Evolutionary conservation across 92 coral and sea anemone species (phyloP), one percentile per base, ranked within the genome.

Genomic region (Epizoanthus stellaris): DNA sequence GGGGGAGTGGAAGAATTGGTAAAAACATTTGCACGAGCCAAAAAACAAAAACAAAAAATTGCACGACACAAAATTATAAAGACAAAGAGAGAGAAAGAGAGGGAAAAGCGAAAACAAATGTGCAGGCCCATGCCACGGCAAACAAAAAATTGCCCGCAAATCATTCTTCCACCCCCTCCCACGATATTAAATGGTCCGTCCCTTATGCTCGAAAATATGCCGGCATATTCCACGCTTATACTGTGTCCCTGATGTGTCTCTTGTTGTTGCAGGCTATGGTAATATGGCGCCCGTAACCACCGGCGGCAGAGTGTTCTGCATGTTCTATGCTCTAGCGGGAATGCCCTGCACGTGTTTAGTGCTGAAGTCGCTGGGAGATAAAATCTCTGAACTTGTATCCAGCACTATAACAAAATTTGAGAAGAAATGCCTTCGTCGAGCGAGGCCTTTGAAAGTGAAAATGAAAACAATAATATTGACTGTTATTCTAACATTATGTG

Each of bases 311-410:
- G 61, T 92, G 58, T 94, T 94, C 84, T 92, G 95, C 59, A 82
- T 94, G 36, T 6, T 88, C 3, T 94, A 92, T 71, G 93, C 98
- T 3, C 68, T 94, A 6, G 20, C 89, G 4, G 98, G 98, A 40
- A 94, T 94, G 17, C 98, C 98, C 7, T 81, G 88, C 2, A 92
- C 98, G 1, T 94, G 98, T 64, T 69, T 94, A 34, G 85, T 93
- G 2, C 94, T 94, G 19, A 92, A 90, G 85, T 74, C 92, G 69
- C 57, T 94, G 7, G 98, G 98, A 23, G 95, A 92, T 77, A 81
- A 88, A 62, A 87, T 94, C 11, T 76, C 93, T 23, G 77, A 85
- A 5, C 54, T 77, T 11, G 60, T 82, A 25, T 75, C 93, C 14
- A 25, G 12, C 45, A 65, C 85, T 42, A 85, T 90, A 8, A 73